Evolutionary conservation across 2,888 invertebrate species (phyloP), one percentile per base, ranked within the genome.

Genomic region (Apotomis betuletana): DNA sequence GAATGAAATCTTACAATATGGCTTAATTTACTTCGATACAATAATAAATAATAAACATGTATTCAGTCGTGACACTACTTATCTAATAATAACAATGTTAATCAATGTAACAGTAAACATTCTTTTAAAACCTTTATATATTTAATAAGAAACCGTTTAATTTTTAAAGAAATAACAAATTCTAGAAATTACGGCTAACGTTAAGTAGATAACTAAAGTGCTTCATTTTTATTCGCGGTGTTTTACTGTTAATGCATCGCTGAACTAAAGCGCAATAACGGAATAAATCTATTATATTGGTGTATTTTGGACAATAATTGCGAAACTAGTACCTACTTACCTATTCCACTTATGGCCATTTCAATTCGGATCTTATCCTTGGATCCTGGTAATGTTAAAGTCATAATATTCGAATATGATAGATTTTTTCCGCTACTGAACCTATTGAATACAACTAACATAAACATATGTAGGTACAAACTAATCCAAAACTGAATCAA

Each of bases 21-120:
- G 62, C 74, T 69, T 62, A 70, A 65, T 67, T 75, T 74, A 79
- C 69, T 75, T 75, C 75, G 38, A 77, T 75, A 74, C 77, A 77
- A 78, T 75, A 79, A 73, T 73, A 76, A 79, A 74, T 62, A 69
- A 77, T 64, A 55, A 64, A 54, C 75, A 75, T 74, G 75, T 75
- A 75, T 73, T 81, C 81, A 80, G 81, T 80, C 81, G 78, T 78
- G 78, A 78, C 75, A 75, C 74, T 75, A 77, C 76, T 75, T 74
- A 78, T 71, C 75, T 77, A 80, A 74, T 75, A 78, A 70, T 73
- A 73, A 75, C 72, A 71, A 62, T 71, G 63, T 59, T 60, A 71
- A 62, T 71, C 13, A 71, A 61, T 71, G 44, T 57, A 67, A 71
- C 67, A 67, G 55, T 67, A 67, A 70, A 70, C 70, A 44, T 63